phyloP scores from a whole-genome alignment of 1,140 invertebrate genomes.

The Mamestra configurata region DNA sequence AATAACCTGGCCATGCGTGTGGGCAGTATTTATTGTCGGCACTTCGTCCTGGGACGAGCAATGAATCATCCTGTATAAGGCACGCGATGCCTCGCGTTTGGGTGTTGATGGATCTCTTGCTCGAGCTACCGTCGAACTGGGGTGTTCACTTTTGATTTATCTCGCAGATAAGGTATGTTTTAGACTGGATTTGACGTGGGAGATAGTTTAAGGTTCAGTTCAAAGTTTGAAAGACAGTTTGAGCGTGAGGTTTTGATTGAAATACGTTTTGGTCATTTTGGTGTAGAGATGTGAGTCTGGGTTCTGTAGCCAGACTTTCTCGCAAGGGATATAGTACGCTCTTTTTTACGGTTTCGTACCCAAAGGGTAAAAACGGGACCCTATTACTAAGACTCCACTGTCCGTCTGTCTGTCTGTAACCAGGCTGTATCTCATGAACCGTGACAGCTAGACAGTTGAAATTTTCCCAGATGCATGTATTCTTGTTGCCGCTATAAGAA shows the following conservation, averaged over 20 bases:
- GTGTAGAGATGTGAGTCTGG: background rate
- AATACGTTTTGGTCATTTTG: background rate
- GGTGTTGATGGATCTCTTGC: constrained; percentile 51
- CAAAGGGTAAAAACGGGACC: too few species aligned
- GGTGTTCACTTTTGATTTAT: constrained; percentile 44
- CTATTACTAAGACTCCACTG: too few species aligned
- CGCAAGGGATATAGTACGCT: too few species aligned
- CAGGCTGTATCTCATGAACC: too few species aligned
- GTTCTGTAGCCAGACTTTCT: too few species aligned
- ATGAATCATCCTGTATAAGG: constrained; percentile 55
- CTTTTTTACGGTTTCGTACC: too few species aligned
- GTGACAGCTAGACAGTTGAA: too few species aligned
- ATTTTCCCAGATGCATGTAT: too few species aligned
- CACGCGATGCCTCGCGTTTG: constrained; percentile 44
- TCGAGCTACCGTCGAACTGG: constrained; percentile 32
- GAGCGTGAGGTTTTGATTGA: background rate
- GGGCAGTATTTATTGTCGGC: constrained; percentile 54
- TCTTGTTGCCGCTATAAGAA: too few species aligned
- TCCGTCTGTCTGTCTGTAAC: too few species aligned
- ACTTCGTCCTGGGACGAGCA: constrained; percentile 46
- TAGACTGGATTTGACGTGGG: background rate
- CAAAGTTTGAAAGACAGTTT: constrained; percentile 1
- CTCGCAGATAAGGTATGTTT: constrained; percentile 20
- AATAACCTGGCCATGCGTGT: constrained; percentile 53
- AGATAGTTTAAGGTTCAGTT: background rate